phyloP scores from a whole-genome alignment of 2,113 vertebrate genomes.

The Anser brachyrhynchus region DNA sequence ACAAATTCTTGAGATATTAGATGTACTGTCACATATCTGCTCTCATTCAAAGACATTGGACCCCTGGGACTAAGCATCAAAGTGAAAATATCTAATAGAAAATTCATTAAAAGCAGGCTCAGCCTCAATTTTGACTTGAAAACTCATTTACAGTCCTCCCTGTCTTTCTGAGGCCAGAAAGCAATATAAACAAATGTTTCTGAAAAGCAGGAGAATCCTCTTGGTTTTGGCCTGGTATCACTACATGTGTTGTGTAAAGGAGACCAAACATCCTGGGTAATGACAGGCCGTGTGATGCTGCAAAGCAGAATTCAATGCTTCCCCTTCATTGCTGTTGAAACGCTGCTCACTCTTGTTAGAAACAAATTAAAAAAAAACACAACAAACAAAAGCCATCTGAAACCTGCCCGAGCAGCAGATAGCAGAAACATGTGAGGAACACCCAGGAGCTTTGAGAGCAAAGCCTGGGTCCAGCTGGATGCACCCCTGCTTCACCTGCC shows the following conservation, averaged over 20 bases:
- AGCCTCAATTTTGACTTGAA: not conserved
- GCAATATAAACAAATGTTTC: not conserved
- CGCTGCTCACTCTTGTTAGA: accelerated
- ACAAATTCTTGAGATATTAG: not conserved
- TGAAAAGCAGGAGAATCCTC: not conserved
- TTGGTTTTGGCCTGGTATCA: not conserved
- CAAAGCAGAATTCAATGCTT: not conserved
- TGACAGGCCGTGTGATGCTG: accelerated
- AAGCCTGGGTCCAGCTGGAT: not conserved
- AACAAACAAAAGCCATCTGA: not conserved
- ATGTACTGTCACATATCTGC: not conserved
- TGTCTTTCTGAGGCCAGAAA: not conserved
- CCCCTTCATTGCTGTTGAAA: accelerated
- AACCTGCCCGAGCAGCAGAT: not conserved
- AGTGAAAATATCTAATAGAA: not conserved
- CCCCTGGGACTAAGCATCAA: not conserved
- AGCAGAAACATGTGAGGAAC: not conserved
- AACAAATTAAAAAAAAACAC: not conserved
- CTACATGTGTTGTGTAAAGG: not conserved
- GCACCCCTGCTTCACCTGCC: not conserved
- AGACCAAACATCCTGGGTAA: accelerated
- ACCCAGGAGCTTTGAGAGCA: not conserved
- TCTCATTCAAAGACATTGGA: not conserved
- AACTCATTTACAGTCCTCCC: not conserved
- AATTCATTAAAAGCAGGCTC: not conserved